Evolutionary conservation across 2,797 vertebrate species (phyloP), one percentile per base, ranked within the genome.

Genomic region (Hapalemur alaotrensis): DNA sequence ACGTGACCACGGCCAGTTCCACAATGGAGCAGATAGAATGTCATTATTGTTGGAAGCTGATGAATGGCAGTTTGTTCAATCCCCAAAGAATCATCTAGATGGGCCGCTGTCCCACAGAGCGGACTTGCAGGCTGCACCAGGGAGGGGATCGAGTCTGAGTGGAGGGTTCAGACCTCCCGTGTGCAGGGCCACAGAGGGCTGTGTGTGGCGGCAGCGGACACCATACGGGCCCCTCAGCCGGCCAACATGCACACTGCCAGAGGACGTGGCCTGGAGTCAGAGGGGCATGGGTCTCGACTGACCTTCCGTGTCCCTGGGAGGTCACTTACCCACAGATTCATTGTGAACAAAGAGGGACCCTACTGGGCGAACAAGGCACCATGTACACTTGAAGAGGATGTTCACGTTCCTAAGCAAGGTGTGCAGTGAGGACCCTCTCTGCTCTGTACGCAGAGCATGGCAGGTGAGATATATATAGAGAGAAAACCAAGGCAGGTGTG

Each of bases 171-270:
- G 52, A 10, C 43, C 12, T 14, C 30, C 25, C 0, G 2, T 28
- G 43, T 46, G 25, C 28, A 48, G 23, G 10, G 38, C 65, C 4
- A 11, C 5, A 11, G 0, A 35, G n/a, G 50, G 10, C 18, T 1
- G 4, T 25, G 28, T 3, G 2, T 3, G 1, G 57, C 11, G 18
- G 50, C 30, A 38, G 54, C 0, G 4, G n/a, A 4, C 1, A 0
- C 32, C 38, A 6, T 59, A 32, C 3, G 28, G 22, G 4, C 59
- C 9, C 65, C 32, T 41, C 25, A 0, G 0, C 5, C 22, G 23
- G 25, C 76, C 2, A 54, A 41, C 1, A 1, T 1, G 17, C 88
- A 10, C 6, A 1, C 5, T 11, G 7, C 43, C 57, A 12, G 30
- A 38, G 32, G 3, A 9, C 0, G 1, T 0, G 1, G 25, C 3